Conservation (phyloP, 2,888 invertebrate species). For the Brachyopa scutellaris region DNA sequence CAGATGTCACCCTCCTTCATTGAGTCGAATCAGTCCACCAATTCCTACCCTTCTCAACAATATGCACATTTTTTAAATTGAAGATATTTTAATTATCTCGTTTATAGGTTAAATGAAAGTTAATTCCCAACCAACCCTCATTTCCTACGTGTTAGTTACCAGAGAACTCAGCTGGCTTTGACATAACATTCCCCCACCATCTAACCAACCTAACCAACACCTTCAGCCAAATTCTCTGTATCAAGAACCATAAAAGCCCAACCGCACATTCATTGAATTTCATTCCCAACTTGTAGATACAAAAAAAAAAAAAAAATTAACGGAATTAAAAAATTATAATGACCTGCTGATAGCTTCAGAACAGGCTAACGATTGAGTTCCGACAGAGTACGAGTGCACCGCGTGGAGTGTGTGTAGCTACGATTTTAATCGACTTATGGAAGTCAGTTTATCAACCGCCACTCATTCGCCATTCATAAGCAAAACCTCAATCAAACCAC, state of each 20-base stretch:
- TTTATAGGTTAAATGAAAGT: slow-evolving; percentile 18
- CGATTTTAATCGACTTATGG: slow-evolving; percentile 72
- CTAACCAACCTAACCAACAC: slow-evolving; percentile 50
- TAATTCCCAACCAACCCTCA: background rate
- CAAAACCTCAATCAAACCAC: slow-evolving; percentile 68
- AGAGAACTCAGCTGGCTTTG: slow-evolving; percentile 20
- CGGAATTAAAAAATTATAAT: slow-evolving; percentile 67
- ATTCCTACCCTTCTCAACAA: too few species aligned
- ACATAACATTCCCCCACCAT: slow-evolving; percentile 15
- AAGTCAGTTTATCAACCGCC: slow-evolving; percentile 71
- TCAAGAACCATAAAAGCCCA: slow-evolving; percentile 42
- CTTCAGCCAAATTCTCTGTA: slow-evolving; percentile 16
- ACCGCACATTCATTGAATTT: slow-evolving; percentile 66
- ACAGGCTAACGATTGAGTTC: slow-evolving; percentile 7
- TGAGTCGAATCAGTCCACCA: too few species aligned
- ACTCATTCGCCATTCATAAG: slow-evolving; percentile 72
- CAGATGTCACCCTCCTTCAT: too few species aligned
- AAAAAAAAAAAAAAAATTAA: slow-evolving; percentile 23
- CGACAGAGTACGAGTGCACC: slow-evolving; percentile 1
- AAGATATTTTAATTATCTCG: slow-evolving; percentile 7
- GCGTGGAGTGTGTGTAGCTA: background rate
- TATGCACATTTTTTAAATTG: too few species aligned
- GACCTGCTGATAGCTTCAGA: slow-evolving; percentile 35
- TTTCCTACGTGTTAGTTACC: slow-evolving; percentile 10
- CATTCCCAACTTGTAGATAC: slow-evolving; percentile 17